Base-by-base conservation (phyloP, 1,140 invertebrate genomes). In the Dinoponera quadriceps region DNA sequence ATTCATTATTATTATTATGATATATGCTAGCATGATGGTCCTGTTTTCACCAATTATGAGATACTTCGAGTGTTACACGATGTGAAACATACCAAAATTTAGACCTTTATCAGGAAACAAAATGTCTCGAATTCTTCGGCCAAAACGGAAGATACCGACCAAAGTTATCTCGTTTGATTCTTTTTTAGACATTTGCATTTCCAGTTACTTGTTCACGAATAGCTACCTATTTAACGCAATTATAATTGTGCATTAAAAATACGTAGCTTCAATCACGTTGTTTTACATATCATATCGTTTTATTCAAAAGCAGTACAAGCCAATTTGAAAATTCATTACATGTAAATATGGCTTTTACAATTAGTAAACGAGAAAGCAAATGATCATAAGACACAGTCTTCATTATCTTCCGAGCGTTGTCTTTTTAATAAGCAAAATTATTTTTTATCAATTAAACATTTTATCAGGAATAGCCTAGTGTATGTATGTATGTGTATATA, bases 361-460 rank as follows among this genome's bases (percentile, higher is more conserved):
- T 84, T 80, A 84, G 63, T 71, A 80, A 84, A 71, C 57, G 33
- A 80, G 29, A 63, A 84, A 84, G 75, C 82, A 80, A 71, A 62
- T 69, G 48, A 84, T 84, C 57, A 22, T 62, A 75, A 82, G 22
- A 82, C 25, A 60, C 25, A 60, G 9, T 66, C 38, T 48, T 71
- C 16, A 38, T 62, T 82, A 87, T 59, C 44, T 3, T 59, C 13
- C 51, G 57, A 80, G 65, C 22, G 49, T 90, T 90, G 89, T 88
- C 63, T 77, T 87, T 83, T 81, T 69, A 84, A 85, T 72, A 91
- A 91, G 89, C 90, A 84, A 44, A 44, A 85, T 91, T 85, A 84
- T 90, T 88, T 73, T 60, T 88, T 89, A 88, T 89, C 83, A 84
- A 78, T 87, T 85, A 82, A 85, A 86, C 62, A 87, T 63, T 85